phyloP scores from a whole-genome alignment of 2,113 vertebrate species.

The Panthera tigris region DNA sequence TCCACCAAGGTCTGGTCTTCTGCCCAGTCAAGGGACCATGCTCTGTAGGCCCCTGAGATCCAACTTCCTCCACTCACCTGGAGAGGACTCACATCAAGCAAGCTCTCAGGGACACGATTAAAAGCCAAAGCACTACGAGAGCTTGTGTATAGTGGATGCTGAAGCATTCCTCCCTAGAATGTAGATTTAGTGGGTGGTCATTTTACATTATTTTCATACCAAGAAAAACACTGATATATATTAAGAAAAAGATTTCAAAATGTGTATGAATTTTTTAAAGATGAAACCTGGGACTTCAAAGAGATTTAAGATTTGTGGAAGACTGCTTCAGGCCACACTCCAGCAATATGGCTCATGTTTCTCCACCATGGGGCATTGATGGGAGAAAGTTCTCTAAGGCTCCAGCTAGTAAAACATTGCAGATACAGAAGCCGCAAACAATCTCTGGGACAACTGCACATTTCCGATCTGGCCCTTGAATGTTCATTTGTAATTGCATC shows the following conservation, averaged over 20 bases:
- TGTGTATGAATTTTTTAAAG: neutral
- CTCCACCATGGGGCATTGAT: too few relatives aligned
- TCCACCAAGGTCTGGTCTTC: neutral
- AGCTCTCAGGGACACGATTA: neutral
- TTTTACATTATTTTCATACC: slow-evolving; percentile 6
- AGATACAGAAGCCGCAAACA: neutral
- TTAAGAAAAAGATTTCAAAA: neutral
- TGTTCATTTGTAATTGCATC: neutral
- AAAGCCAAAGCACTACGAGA: neutral
- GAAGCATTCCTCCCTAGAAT: neutral
- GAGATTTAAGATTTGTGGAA: neutral
- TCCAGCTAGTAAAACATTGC: neutral
- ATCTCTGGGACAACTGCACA: neutral
- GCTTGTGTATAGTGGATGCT: neutral
- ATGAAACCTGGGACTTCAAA: slow-evolving; percentile 19
- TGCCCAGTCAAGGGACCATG: neutral
- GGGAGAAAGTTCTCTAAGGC: neutral
- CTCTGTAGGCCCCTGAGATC: neutral
- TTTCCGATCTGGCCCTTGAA: neutral
- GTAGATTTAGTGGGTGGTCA: neutral
- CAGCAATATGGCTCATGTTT: neutral
- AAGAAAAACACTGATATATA: neutral
- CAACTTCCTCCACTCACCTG: neutral
- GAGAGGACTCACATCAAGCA: neutral
- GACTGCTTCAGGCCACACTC: neutral